Conservation (phyloP, 1,140 invertebrate genomes). For the Grapholita molesta region DNA sequence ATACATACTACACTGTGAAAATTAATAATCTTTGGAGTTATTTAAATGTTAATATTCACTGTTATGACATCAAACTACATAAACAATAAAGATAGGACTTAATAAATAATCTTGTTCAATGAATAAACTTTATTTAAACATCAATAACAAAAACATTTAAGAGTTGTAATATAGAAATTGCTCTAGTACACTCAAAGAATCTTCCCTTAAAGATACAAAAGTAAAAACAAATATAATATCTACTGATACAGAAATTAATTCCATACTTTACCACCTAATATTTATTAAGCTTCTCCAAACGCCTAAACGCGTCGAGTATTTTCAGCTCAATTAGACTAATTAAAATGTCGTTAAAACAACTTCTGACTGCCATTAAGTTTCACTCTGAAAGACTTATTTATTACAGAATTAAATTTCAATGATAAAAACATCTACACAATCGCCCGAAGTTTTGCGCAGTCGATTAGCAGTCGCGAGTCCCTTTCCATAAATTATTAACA, state of each 20-base stretch:
- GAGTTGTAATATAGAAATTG: too few relatives aligned
- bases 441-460: background rate
- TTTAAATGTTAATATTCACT: too few relatives aligned
- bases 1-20: too few relatives aligned
- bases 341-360: constrained; percentile 2
- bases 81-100: too few relatives aligned
- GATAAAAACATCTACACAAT: constrained; percentile 15
- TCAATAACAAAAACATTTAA: too few relatives aligned
- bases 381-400: constrained; percentile 1
- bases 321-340: background rate
- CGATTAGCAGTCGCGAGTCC: constrained; percentile 1
- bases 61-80: too few relatives aligned
- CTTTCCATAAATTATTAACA: constrained; percentile 13
- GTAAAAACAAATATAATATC: too few relatives aligned
- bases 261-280: background rate
- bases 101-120: too few relatives aligned
- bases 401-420: constrained; percentile 8
- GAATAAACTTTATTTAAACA: too few relatives aligned
- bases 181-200: too few relatives aligned
- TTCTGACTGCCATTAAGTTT: constrained; percentile 12
- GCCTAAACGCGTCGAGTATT: background rate
- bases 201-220: too few relatives aligned
- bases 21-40: too few relatives aligned
- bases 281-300: background rate
- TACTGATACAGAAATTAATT: background rate